Evolutionary conservation across 2,113 vertebrate species (phyloP), one percentile per base, ranked within the genome.

Genomic region (Myotis brandtii): DNA sequence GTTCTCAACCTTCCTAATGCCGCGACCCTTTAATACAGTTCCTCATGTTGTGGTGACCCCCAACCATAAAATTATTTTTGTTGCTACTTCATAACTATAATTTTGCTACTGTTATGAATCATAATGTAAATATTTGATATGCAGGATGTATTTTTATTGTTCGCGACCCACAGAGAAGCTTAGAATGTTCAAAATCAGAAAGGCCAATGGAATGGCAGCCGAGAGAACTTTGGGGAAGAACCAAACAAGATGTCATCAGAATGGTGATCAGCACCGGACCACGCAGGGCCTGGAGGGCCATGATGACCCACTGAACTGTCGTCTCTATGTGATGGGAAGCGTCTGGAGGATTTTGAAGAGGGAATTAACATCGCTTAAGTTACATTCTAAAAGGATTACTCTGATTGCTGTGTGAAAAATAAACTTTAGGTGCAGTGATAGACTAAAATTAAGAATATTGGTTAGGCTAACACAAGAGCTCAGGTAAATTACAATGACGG

Each of bases 181-280:
- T 1, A 62, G 40, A 82, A 92, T 34, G 64, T 17, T 46, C 34
- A 43, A 88, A 73, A 25, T 43, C 20, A 91, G 13, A 56, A 76
- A 72, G 21, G 70, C 66, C 40, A 81, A 52, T 16, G 40, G 25
- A 16, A 37, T 3, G 21, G 12, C 10, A 91, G 50, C 43, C 46
- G 32, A 96, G 30, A 77, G 86, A 89, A 93, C 48, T 34, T 86
- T 32, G 32, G 34, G 46, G 73, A 92, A 95, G 80, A 95, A 66
- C 2, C 18, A 12, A 2, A 43, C 17, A 20, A 50, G 27, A 52
- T 86, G 86, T 66, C 50, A 27, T 82, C 70, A 87, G 75, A 92
- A 87, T 27, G 40, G 66, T 37, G n/a, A 23, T 43, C 40, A 18
- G 43, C 21, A 23, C 7, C 66, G 62, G 37, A 7, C 27, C 21